Evolutionary conservation across 2,797 vertebrate genomes (phyloP).

Genomic region (Scolopax bukidnonensis): DNA sequence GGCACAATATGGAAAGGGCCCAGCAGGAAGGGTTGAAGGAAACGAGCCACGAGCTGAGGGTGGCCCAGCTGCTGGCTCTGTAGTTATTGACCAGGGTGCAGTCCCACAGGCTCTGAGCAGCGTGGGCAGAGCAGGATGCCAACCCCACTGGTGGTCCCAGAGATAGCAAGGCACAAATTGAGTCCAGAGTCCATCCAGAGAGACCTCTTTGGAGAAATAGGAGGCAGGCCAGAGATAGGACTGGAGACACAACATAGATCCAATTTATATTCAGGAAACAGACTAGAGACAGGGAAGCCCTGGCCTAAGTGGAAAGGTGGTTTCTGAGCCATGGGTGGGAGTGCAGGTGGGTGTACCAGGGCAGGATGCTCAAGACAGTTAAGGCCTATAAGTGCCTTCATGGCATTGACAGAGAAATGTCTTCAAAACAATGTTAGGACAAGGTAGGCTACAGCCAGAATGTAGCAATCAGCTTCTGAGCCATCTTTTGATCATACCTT

Average conservation of each 20-base stretch:
- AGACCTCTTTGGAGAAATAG: not conserved
- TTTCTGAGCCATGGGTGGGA: not conserved
- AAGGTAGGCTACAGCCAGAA: not conserved
- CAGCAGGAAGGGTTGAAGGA: not conserved
- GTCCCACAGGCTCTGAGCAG: not conserved
- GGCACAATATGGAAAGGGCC: not conserved
- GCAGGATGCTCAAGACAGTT: not conserved
- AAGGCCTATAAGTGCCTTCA: not conserved
- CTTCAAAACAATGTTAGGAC: not conserved
- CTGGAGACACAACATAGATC: not conserved
- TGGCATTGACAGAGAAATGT: not conserved
- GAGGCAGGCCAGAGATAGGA: no score
- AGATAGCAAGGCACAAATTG: not conserved
- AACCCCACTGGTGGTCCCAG: rapidly evolving
- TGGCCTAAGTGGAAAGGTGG: not conserved
- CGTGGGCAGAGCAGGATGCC: not conserved
- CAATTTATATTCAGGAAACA: not conserved
- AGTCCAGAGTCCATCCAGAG: not conserved
- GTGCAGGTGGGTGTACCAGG: not conserved
- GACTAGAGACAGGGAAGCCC: not conserved
- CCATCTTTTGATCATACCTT: not conserved
- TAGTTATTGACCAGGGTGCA: not conserved
- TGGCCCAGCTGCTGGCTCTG: not conserved
- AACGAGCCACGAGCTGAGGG: not conserved
- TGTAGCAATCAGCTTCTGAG: not conserved